Base-by-base conservation (phyloP, 1,140 invertebrate species). In the Anagrus nilaparvatae region DNA sequence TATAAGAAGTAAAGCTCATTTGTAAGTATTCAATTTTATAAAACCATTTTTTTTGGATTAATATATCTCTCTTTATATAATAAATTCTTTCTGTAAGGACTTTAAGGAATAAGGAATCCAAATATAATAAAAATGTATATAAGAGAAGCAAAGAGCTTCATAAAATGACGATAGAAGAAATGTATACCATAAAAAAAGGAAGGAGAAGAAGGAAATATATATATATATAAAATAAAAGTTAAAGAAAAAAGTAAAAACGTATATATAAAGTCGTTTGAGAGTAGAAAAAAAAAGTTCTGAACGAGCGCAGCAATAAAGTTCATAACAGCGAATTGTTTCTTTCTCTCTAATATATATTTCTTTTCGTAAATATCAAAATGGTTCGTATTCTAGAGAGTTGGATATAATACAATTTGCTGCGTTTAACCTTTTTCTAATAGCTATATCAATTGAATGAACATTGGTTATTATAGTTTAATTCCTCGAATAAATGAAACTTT, bases 341-440 rank as follows among this genome's bases (percentile, higher is more conserved):
- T 17, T 25, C 34, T 25, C 19, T 35, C 5, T 13, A 13, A 12
- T 10, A 17, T 21, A 17, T 43, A 28, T 38, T 19, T 39, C 36
- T 23, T 12, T 33, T 41, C 33, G 39, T 33, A 37, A 46, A 46
- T 46, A 46, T 37, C 44, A 36, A 46, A 25, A n/a, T n/a, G n/a
- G n/a, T n/a, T n/a, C n/a, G n/a, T n/a, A n/a, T n/a, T n/a, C n/a
- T n/a, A n/a, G n/a, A n/a, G 14, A 14, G 29, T n/a, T n/a, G n/a
- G n/a, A n/a, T n/a, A n/a, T 45, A 45, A 45, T 40, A 37, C 43
- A 28, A 45, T 45, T 40, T 44, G 40, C 43, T 39, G 24, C 36
- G 24, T 44, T 44, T 45, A 45, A 28, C 43, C n/a, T 24, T 45
- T 40, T 45, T 45, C 43, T 45, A 45, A 45, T 40, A 32, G 43